These are phyloP conservation scores for Antechinus stuartii DNA, from an alignment of 2,113 vertebrate species.

Conservation along the genomic window DNA sequence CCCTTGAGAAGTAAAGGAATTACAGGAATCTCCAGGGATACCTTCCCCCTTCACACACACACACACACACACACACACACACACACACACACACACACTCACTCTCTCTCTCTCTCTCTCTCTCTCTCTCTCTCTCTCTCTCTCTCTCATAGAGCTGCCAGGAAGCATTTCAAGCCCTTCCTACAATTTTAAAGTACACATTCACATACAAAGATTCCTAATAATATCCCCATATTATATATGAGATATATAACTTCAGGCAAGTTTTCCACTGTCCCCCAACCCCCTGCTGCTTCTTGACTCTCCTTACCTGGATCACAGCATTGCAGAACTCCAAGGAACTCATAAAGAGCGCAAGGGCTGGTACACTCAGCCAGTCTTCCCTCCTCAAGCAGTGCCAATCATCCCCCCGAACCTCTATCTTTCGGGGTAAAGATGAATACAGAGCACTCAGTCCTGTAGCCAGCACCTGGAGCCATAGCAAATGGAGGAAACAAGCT, in stretches of 20 bases:
- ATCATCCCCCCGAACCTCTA: slow-evolving; percentile 95
- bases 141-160: slow-evolving; percentile 1
- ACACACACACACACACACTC: no score
- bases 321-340: slow-evolving; percentile 98
- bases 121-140: no score
- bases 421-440: slow-evolving; percentile 96
- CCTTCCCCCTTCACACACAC: neutral
- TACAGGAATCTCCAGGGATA: neutral
- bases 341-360: slow-evolving; percentile 97
- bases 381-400: slow-evolving; percentile 95
- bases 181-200: neutral
- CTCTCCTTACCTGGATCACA: slow-evolving; percentile 90
- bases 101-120: neutral
- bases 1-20: neutral
- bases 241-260: slow-evolving; percentile 21
- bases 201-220: neutral
- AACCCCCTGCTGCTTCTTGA: neutral
- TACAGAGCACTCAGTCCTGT: slow-evolving; percentile 97
- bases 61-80: neutral
- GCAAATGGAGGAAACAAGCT: slow-evolving; percentile 1
- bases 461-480: slow-evolving; percentile 90
- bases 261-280: neutral
- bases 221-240: slow-evolving; percentile 20
- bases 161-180: neutral
- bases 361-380: slow-evolving; percentile 95